Evolutionary conservation across 1,140 invertebrate species (phyloP).

Genomic region (Notospermus geniculatus): DNA sequence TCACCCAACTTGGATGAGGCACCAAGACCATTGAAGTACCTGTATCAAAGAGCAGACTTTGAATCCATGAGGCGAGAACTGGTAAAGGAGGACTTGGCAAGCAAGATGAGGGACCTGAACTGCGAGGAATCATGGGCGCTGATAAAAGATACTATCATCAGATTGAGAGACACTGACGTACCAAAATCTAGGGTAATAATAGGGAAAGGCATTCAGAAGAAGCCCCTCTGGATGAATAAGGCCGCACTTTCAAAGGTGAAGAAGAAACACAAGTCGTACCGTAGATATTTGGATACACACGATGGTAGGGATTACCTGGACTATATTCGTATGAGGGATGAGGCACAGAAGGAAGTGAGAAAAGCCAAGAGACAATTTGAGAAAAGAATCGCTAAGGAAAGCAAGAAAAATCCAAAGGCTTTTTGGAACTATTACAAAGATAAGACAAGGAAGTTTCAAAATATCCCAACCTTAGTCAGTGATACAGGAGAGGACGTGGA

Average conservation of each 20-base stretch:
- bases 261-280: background rate
- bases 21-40: too few species aligned
- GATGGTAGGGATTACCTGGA: background rate
- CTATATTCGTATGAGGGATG: conserved; percentile 9
- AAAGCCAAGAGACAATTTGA: conserved; percentile 10
- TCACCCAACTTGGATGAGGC: too few species aligned
- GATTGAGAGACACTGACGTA: too few species aligned
- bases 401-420: background rate
- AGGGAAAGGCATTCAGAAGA: background rate
- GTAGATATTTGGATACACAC: background rate
- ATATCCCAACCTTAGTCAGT: too few species aligned
- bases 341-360: conserved; percentile 8
- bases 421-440: too few species aligned
- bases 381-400: background rate
- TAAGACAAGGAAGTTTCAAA: too few species aligned
- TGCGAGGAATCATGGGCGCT: too few species aligned
- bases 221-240: background rate
- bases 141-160: too few species aligned
- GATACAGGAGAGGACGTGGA: too few species aligned
- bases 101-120: too few species aligned
- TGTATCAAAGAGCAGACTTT: background rate
- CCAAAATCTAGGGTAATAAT: background rate
- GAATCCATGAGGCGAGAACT: background rate
- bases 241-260: background rate
- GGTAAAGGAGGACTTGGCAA: background rate